Evolutionary conservation across 2,888 invertebrate genomes (phyloP).

Genomic region (Aricia artaxerxes): DNA sequence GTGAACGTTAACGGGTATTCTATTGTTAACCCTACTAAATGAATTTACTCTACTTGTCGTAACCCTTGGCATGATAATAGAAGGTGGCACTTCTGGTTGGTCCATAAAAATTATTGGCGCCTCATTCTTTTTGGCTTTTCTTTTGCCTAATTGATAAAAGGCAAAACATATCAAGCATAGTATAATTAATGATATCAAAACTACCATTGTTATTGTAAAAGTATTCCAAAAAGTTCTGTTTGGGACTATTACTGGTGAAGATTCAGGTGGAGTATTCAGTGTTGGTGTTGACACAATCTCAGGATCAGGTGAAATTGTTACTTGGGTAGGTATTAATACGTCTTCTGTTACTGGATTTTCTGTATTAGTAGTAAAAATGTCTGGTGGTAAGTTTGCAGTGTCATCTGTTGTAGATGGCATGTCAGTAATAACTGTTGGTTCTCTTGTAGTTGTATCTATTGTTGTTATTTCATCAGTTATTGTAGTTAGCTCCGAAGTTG

Average conservation of each 20-base stretch:
- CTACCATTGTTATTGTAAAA: slow-evolving; percentile 27
- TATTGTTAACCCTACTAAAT: background rate
- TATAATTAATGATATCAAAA: slow-evolving; percentile 11
- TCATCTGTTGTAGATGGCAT: background rate
- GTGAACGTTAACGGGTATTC: background rate
- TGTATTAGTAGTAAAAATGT: background rate
- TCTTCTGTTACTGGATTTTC: background rate
- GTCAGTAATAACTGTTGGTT: background rate
- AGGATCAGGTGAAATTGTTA: background rate
- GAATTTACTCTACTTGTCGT: background rate
- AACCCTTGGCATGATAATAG: slow-evolving; percentile 8
- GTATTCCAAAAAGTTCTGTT: slow-evolving; percentile 25
- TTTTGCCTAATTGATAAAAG: slow-evolving; percentile 28
- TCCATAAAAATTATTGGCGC: background rate
- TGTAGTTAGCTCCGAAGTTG: background rate
- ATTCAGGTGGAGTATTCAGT: slow-evolving; percentile 20
- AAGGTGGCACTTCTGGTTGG: background rate
- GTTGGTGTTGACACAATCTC: background rate
- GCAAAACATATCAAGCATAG: background rate
- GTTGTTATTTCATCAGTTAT: background rate
- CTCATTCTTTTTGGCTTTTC: background rate
- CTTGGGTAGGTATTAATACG: background rate
- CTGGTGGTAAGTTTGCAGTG: too few species aligned
- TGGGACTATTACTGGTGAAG: slow-evolving; percentile 16
- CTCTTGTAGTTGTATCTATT: background rate